Percentiles rank a stretch among this genome's conserved stretches.
Evolutionary conservation across 2,797 vertebrate genomes (phyloP).

Genomic region (Catostomus latipinnis): DNA sequence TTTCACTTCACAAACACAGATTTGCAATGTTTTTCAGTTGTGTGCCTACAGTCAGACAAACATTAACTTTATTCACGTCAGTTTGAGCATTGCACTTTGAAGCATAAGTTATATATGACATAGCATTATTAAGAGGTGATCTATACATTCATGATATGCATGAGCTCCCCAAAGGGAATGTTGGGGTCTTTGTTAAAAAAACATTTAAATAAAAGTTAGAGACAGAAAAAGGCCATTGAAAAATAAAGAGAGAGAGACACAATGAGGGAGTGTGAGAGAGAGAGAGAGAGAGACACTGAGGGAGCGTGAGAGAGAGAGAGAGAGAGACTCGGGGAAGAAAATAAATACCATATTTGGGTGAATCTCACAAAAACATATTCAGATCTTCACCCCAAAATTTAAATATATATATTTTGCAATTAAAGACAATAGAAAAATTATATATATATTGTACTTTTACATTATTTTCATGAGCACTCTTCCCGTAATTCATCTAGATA

Average conservation of each 20-base stretch:
- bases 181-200: constrained; percentile 62
- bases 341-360: constrained; percentile 9
- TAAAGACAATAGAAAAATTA: not conserved
- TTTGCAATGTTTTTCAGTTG: constrained; percentile 4
- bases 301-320: constrained; percentile 45
- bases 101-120: constrained; percentile 2
- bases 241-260: constrained; percentile 61
- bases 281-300: constrained; percentile 46
- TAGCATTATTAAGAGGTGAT: constrained; percentile 16
- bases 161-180: constrained; percentile 66
- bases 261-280: constrained; percentile 23
- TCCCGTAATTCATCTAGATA: no score
- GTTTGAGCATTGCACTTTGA: constrained; percentile 63
- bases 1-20: constrained; percentile 9
- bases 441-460: no score
- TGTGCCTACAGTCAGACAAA: constrained; percentile 20
- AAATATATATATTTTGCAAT: not conserved
- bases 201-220: constrained; percentile 64
- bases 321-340: no score
- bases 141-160: constrained; percentile 72
- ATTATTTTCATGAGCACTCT: no score
- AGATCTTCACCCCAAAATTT: not conserved
- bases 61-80: constrained; percentile 64
- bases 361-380: not conserved
- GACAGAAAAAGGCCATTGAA: constrained; percentile 66